A percentile compares a stretch with the other conserved stretches of the same genome.
Conservation (phyloP, 2,797 vertebrate species). For the Pteropus rufus region DNA sequence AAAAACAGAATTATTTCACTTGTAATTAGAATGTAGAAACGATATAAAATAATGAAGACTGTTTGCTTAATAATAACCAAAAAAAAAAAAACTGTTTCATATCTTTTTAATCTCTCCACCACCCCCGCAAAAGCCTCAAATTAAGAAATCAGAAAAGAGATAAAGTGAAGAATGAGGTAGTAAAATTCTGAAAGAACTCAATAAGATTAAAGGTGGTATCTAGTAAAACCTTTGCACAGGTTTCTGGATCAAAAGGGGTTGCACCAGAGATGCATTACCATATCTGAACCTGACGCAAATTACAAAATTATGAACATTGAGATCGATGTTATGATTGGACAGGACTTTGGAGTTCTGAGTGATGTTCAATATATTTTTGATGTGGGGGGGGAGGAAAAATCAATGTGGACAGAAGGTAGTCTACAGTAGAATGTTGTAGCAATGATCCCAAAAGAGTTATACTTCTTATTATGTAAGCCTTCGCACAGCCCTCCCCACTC, state of each 20-base stretch:
- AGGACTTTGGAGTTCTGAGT: neutral
- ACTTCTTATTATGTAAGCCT: neutral
- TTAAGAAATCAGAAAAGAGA: neutral
- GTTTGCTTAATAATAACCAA: neutral
- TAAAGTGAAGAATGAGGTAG: neutral
- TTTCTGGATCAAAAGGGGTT: neutral
- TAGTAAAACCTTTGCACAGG: neutral
- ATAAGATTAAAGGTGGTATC: neutral
- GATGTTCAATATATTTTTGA: neutral
- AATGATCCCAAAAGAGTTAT: neutral
- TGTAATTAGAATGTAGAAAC: neutral
- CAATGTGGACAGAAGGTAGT: neutral
- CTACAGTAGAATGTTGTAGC: neutral
- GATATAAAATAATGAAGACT: neutral
- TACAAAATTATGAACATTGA: neutral
- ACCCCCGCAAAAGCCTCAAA: neutral
- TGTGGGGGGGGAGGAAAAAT: neutral
- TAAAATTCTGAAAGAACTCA: neutral
- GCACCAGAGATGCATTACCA: neutral
- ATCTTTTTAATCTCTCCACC: neutral
- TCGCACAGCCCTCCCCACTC: neutral
- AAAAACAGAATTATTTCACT: neutral
- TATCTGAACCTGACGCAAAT: neutral
- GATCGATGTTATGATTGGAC: neutral
- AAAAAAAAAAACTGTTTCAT: neutral